These are phyloP conservation scores for Diploptera punctata DNA, from an alignment of 2,888 invertebrate genomes.

Conservation along the genomic window DNA sequence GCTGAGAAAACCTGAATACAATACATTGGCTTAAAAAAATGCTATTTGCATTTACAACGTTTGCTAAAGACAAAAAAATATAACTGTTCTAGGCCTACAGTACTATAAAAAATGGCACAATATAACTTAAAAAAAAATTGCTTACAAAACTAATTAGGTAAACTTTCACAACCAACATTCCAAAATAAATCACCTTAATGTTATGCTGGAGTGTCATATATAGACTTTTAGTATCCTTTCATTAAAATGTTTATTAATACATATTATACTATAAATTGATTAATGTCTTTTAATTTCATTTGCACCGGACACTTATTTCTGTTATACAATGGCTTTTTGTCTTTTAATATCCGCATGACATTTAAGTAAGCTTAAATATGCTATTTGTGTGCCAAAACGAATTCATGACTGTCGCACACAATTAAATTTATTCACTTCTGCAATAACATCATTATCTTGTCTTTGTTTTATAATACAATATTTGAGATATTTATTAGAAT, in stretches of 20 bases:
- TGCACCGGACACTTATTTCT: neutral
- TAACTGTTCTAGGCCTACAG: slow-evolving; percentile 38
- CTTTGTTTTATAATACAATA: too few relatives aligned
- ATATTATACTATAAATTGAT: slow-evolving; percentile 28
- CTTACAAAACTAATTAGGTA: slow-evolving; percentile 44
- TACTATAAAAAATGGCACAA: slow-evolving; percentile 44
- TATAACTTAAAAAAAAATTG: slow-evolving; percentile 41
- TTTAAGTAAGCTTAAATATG: too few relatives aligned
- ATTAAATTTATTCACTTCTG: too few relatives aligned
- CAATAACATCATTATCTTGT: too few relatives aligned
- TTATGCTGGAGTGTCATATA: slow-evolving; percentile 37
- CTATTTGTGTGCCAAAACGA: too few relatives aligned
- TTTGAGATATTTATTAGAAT: too few relatives aligned
- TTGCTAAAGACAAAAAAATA: slow-evolving; percentile 24
- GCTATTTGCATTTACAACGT: slow-evolving; percentile 12
- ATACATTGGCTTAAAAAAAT: slow-evolving; percentile 36
- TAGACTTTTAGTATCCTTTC: slow-evolving; percentile 10
- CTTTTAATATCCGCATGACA: too few relatives aligned
- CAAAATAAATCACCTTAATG: slow-evolving; percentile 37
- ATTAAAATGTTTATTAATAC: neutral
- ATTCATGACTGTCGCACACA: too few relatives aligned
- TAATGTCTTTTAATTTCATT: neutral
- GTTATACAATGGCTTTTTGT: too few relatives aligned
- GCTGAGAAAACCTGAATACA: slow-evolving; percentile 34
- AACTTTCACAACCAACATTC: slow-evolving; percentile 45